Evolutionary conservation across 2,888 invertebrate genomes (phyloP).

Genomic region (Nemotelus nigrinus): DNA sequence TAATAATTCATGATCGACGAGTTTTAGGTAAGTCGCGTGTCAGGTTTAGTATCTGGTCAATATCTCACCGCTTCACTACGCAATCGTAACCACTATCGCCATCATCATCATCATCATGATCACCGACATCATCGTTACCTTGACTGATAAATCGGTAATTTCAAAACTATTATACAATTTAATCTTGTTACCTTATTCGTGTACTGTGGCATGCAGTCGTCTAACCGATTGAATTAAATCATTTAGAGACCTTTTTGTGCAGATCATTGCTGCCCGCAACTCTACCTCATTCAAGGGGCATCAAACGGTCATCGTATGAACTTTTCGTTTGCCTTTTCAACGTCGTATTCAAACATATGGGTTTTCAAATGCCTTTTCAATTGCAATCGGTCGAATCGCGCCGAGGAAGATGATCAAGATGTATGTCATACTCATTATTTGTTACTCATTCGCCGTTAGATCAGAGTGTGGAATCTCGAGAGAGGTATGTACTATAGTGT

Average conservation of each 20-base stretch:
- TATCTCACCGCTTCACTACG: not conserved
- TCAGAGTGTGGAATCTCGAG: too few relatives aligned
- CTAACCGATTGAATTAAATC: slow-evolving; percentile 3
- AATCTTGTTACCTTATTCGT: slow-evolving; percentile 22
- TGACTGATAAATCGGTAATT: slow-evolving; percentile 35
- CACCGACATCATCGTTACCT: slow-evolving; percentile 23
- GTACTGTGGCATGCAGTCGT: not conserved
- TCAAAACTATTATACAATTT: slow-evolving; percentile 23
- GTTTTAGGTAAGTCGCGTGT: slow-evolving; percentile 20
- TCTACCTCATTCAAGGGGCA: slow-evolving; percentile 6
- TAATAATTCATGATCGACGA: slow-evolving; percentile 37
- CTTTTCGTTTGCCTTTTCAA: slow-evolving; percentile 10
- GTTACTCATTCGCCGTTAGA: slow-evolving; percentile 3
- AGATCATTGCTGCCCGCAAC: slow-evolving; percentile 28
- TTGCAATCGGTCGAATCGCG: not conserved
- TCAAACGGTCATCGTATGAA: slow-evolving; percentile 33
- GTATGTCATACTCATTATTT: slow-evolving; percentile 41
- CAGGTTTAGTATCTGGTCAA: not conserved
- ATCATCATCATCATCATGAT: slow-evolving; percentile 18
- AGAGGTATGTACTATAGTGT: too few relatives aligned
- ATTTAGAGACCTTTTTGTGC: slow-evolving; percentile 17
- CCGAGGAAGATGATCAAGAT: slow-evolving; percentile 11
- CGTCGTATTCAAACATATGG: not conserved
- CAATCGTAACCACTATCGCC: slow-evolving; percentile 13
- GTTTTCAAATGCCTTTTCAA: slow-evolving; percentile 16